Percentiles rank a stretch among this genome's conserved stretches.
Conservation (phyloP, 2,888 invertebrate species). For the Malacosoma neustria region DNA sequence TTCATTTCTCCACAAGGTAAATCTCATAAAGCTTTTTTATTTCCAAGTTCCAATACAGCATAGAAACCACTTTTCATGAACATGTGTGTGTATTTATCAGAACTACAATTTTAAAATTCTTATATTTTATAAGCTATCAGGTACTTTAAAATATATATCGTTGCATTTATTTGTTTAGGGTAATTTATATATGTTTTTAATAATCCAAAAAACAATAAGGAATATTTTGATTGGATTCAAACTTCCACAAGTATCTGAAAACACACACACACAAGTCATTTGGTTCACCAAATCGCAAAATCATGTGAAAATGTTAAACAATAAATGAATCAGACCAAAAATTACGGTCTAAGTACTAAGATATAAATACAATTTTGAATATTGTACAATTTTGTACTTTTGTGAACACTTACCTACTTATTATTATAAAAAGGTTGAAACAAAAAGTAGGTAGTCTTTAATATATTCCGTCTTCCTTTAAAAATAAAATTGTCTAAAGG, state of each 20-base stretch:
- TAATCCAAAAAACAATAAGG: slow-evolving; percentile 29
- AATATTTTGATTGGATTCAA: slow-evolving; percentile 27
- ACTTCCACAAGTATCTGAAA: slow-evolving; percentile 29
- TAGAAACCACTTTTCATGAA: slow-evolving; percentile 39
- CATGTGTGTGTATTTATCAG: slow-evolving; percentile 55
- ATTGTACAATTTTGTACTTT: too few relatives aligned
- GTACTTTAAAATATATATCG: slow-evolving; percentile 50
- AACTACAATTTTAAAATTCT: slow-evolving; percentile 31
- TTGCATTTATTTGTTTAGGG: slow-evolving; percentile 18
- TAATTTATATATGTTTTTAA: slow-evolving; percentile 14
- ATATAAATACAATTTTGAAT: too few relatives aligned
- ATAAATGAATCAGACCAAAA: too few relatives aligned
- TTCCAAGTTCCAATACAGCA: slow-evolving; percentile 46
- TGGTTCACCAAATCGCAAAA: slow-evolving; percentile 17
- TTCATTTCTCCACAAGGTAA: slow-evolving; percentile 60
- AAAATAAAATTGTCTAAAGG: too few relatives aligned
- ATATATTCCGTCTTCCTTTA: too few relatives aligned
- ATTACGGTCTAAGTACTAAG: too few relatives aligned
- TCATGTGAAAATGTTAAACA: too few relatives aligned
- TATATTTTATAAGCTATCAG: slow-evolving; percentile 44
- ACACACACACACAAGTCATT: slow-evolving; percentile 49
- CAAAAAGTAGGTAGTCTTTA: too few relatives aligned
- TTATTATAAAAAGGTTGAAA: too few relatives aligned
- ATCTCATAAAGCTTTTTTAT: slow-evolving; percentile 46
- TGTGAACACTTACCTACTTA: too few relatives aligned